Conservation (phyloP, 92 coral and sea anemone species). For the Porites rus region DNA sequence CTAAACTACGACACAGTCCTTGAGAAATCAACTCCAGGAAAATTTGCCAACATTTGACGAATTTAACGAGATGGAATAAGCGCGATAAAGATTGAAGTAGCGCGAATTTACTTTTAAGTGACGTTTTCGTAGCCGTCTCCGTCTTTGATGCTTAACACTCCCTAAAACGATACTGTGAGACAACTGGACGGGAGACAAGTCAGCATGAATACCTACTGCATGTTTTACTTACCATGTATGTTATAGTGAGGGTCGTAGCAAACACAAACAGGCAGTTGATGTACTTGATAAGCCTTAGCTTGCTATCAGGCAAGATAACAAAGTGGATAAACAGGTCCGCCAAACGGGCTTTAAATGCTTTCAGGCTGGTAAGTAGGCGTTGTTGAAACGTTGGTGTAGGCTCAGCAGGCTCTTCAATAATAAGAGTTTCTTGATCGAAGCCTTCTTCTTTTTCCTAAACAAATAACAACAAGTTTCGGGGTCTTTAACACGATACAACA, state of each 20-base stretch:
- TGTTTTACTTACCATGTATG: slow-evolving; percentile 72
- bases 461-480: not conserved
- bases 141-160: no score
- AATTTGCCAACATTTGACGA: no score
- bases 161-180: no score
- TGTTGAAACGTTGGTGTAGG: slow-evolving; percentile 23
- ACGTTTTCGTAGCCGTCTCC: no score
- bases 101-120: no score
- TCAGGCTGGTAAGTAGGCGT: slow-evolving; percentile 18
- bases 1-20: no score
- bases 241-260: slow-evolving; percentile 72
- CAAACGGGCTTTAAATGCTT: slow-evolving; percentile 45
- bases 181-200: not conserved
- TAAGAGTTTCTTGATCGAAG: not conserved
- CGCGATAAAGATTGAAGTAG: no score
- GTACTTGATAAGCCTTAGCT: slow-evolving; percentile 66
- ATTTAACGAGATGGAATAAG: no score
- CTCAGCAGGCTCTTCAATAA: slow-evolving; percentile 21
- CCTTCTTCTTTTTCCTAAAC: slow-evolving; percentile 55
- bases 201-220: not conserved
- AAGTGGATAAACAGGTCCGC: slow-evolving; percentile 59
- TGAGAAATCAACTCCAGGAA: no score
- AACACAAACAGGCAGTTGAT: slow-evolving; percentile 77
- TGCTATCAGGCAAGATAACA: slow-evolving; percentile 81
- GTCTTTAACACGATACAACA: no score